Evolutionary conservation across 2,888 invertebrate species (phyloP).

Genomic region (Taphrorychus bicolor): DNA sequence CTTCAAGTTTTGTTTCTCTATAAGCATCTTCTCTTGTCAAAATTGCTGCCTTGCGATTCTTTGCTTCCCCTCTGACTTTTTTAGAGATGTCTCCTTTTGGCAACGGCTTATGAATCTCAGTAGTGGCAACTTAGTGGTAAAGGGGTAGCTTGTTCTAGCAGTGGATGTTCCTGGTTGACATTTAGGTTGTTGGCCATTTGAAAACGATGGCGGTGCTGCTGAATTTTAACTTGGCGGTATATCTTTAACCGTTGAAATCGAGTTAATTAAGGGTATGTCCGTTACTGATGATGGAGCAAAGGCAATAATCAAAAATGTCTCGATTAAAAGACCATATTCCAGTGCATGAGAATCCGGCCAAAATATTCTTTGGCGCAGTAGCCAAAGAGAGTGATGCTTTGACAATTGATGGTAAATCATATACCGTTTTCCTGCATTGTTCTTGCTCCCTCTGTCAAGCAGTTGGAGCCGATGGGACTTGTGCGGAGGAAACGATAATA

Average conservation of each 20-base stretch:
- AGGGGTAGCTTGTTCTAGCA: not conserved
- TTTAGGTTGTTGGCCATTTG: not conserved
- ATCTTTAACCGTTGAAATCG: too few species aligned
- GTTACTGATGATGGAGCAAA: conserved; percentile 31
- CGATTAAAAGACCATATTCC: conserved; percentile 43
- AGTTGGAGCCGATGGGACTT: conserved; percentile 34
- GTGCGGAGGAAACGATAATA: conserved; percentile 25
- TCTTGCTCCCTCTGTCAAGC: conserved; percentile 32
- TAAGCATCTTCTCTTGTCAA: conserved; percentile 28
- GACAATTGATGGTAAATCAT: conserved; percentile 36
- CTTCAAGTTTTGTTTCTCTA: conserved; percentile 17
- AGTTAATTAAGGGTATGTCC: not conserved
- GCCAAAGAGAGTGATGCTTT: conserved; percentile 24
- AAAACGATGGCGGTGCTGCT: not conserved
- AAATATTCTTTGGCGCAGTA: conserved; percentile 32
- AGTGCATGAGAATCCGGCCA: conserved; percentile 43
- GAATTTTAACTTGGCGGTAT: too few species aligned
- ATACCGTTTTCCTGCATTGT: conserved; percentile 39
- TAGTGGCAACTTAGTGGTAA: not conserved
- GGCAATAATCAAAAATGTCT: too few species aligned
- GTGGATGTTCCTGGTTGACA: not conserved
- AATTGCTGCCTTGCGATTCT: conserved; percentile 17
- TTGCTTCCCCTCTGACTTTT: conserved; percentile 13
- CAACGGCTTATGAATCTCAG: conserved; percentile 20
- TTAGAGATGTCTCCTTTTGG: conserved; percentile 20